Percentiles rank a stretch among this genome's conserved stretches.
Conservation (phyloP, 2,888 invertebrate genomes). For the Parelbella ahira region DNA sequence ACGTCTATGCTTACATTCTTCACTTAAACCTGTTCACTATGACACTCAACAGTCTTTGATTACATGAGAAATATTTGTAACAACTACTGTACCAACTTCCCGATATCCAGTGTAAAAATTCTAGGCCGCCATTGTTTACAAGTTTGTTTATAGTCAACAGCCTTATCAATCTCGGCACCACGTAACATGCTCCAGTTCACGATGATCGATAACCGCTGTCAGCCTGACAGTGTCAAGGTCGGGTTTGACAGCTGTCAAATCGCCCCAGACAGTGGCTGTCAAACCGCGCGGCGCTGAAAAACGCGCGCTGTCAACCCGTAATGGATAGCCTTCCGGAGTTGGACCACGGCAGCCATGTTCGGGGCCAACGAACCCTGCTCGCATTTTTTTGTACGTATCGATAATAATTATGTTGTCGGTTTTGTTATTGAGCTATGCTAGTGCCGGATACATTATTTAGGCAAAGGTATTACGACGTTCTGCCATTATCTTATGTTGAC, state of each 20-base stretch:
- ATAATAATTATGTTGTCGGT: conserved; percentile 25
- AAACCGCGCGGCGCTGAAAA: conserved; percentile 53
- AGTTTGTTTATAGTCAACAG: conserved; percentile 19
- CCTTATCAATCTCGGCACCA: conserved; percentile 27
- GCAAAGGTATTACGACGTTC: no score
- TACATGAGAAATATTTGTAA: no score
- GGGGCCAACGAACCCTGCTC: conserved; percentile 51
- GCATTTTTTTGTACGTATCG: conserved; percentile 14
- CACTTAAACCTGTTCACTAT: no score
- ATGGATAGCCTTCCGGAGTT: conserved; percentile 65
- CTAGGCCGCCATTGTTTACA: conserved; percentile 21
- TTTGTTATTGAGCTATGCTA: conserved; percentile 32
- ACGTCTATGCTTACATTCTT: no score
- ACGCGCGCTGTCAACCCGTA: conserved; percentile 64
- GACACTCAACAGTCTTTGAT: no score
- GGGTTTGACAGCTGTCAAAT: conserved; percentile 56
- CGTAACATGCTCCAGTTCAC: conserved; percentile 33
- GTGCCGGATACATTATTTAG: no score
- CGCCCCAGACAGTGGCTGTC: conserved; percentile 29
- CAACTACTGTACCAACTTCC: no score
- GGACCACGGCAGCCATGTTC: conserved; percentile 42
- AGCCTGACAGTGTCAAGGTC: conserved; percentile 58
- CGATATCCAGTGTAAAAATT: conserved; percentile 1
- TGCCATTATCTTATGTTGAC: no score
- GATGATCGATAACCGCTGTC: conserved; percentile 58